Percentiles rank a stretch among this genome's conserved stretches.
Evolutionary conservation across 2,113 vertebrate species (phyloP).

Genomic region (Psephotus haematonotus): DNA sequence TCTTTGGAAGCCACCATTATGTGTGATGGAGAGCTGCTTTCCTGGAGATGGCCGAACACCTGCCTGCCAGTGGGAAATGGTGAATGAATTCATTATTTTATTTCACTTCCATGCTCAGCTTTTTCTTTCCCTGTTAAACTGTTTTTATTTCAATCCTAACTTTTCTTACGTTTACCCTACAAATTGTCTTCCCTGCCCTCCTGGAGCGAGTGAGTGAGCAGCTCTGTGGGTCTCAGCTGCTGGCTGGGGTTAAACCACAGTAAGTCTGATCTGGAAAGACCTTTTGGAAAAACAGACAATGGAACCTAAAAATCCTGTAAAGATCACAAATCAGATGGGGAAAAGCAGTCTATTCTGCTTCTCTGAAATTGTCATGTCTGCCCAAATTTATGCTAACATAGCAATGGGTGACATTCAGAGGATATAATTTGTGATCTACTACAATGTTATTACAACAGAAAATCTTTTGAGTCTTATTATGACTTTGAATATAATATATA

Average conservation of each 20-base stretch:
- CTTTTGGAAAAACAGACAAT: not conserved
- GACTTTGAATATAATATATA: not conserved
- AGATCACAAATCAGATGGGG: not conserved
- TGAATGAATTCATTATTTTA: not conserved
- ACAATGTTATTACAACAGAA: not conserved
- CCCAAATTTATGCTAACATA: not conserved
- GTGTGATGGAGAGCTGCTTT: not conserved
- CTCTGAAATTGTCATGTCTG: not conserved
- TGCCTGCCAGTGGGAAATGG: fast-evolving
- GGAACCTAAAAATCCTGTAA: not conserved
- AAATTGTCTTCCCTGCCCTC: not conserved
- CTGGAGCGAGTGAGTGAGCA: not conserved
- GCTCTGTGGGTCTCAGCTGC: not conserved
- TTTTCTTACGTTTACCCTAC: not conserved
- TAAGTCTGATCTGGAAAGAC: not conserved
- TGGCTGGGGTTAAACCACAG: not conserved
- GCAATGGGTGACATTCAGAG: not conserved
- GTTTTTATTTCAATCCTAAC: not conserved
- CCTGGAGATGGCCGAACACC: not conserved
- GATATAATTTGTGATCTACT: not conserved
- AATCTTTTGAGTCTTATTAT: not conserved
- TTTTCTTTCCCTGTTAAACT: not conserved
- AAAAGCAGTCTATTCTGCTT: not conserved
- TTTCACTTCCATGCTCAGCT: fast-evolving
- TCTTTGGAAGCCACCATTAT: not conserved